Percentiles rank a stretch among this genome's conserved stretches.
These are phyloP conservation scores for Agapetus fuscipes DNA, from an alignment of 2,888 invertebrate species.

Conservation along the genomic window DNA sequence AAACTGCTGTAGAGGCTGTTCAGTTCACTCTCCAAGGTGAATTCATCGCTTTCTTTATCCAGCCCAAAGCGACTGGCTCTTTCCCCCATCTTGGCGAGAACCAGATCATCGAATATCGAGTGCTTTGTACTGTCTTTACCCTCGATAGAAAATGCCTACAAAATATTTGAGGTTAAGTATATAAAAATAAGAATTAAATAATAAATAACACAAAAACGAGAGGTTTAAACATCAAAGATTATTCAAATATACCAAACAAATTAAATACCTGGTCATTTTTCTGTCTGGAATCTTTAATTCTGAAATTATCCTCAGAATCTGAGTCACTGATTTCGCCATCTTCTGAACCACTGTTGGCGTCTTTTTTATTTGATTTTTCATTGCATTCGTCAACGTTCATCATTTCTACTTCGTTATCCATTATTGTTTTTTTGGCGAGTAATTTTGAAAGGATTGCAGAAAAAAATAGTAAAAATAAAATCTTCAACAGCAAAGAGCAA, in stretches of 20 bases:
- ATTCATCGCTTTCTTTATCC: slow-evolving; percentile 5
- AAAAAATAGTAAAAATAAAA: no score
- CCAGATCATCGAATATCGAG: slow-evolving; percentile 14
- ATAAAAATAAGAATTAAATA: no score
- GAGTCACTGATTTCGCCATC: slow-evolving; percentile 15
- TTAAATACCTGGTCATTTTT: neutral
- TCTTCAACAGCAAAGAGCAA: no score
- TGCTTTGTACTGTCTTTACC: slow-evolving; percentile 8
- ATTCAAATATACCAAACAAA: no score
- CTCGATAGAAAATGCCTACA: slow-evolving; percentile 3
- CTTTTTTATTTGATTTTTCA: slow-evolving; percentile 1
- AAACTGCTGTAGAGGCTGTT: slow-evolving; percentile 38
- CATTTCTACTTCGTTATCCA: neutral
- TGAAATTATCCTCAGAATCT: slow-evolving; percentile 7
- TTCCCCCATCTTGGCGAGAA: slow-evolving; percentile 12
- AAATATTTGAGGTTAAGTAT: no score
- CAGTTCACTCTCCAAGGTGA: slow-evolving; percentile 31
- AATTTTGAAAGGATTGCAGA: no score
- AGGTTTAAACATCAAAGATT: no score
- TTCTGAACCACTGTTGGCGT: slow-evolving; percentile 8
- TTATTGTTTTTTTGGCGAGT: neutral
- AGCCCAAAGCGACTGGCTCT: slow-evolving; percentile 13
- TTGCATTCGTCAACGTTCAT: neutral
- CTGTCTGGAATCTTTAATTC: neutral
- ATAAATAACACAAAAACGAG: no score